phyloP scores from a whole-genome alignment of 2,797 vertebrate species.

The Rhynchotus rufescens region DNA sequence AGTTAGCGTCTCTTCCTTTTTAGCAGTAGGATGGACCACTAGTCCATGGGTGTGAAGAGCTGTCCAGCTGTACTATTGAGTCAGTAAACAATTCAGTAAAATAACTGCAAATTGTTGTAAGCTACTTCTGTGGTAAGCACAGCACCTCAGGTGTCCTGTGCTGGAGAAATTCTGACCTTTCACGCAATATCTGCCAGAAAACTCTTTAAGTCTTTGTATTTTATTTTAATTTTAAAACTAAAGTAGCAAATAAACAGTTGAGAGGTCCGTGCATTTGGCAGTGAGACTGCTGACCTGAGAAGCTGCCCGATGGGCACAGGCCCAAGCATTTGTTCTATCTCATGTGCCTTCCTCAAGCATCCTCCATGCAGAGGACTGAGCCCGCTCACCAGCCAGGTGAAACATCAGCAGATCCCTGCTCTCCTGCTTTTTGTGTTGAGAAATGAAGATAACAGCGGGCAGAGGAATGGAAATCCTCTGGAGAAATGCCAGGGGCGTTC shows the following conservation, averaged over 20 bases:
- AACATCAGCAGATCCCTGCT: not conserved
- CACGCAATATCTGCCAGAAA: not conserved
- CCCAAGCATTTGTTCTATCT: not conserved
- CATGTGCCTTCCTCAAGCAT: not conserved
- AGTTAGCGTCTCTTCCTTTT: not conserved
- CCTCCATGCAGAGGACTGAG: not conserved
- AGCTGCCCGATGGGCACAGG: not conserved
- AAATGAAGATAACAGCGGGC: not conserved
- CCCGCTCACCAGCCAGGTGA: rapidly evolving
- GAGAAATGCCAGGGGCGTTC: not conserved
- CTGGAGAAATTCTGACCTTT: not conserved
- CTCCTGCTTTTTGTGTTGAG: not conserved
- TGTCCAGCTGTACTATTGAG: not conserved
- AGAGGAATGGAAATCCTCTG: not conserved
- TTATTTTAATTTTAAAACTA: not conserved
- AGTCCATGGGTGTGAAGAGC: not conserved
- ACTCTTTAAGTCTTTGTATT: not conserved
- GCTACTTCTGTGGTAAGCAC: not conserved
- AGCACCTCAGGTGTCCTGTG: not conserved
- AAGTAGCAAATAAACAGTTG: not conserved
- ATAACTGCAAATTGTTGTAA: not conserved
- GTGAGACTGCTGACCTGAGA: not conserved
- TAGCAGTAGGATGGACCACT: not conserved
- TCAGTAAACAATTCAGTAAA: not conserved
- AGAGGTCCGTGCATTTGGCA: not conserved